These are phyloP conservation scores for Pterostichus madidus DNA, from an alignment of 2,888 invertebrate genomes.

Conservation along the genomic window DNA sequence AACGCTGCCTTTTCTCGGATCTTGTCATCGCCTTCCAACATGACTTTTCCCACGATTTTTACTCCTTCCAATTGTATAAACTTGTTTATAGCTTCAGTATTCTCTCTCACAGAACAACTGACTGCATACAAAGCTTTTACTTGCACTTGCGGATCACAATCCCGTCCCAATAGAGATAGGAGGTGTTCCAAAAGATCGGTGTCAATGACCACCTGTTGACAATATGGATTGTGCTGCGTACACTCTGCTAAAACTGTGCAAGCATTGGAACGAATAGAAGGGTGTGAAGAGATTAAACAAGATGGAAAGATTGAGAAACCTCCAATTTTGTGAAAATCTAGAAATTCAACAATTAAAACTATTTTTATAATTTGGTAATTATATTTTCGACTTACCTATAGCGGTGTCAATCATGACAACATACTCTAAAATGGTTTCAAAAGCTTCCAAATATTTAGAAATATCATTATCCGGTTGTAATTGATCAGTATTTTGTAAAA, in stretches of 20 bases:
- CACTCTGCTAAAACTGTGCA: slow-evolving; percentile 87
- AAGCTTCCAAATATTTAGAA: slow-evolving; percentile 81
- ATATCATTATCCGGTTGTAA: slow-evolving; percentile 79
- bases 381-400: slow-evolving; percentile 80
- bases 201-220: slow-evolving; percentile 86
- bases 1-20: slow-evolving; percentile 87
- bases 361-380: not conserved
- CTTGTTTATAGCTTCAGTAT: slow-evolving; percentile 80
- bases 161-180: slow-evolving; percentile 80
- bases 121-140: slow-evolving; percentile 88
- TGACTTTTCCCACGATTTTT: slow-evolving; percentile 80
- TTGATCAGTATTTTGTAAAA: slow-evolving; percentile 79
- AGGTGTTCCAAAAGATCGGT: slow-evolving; percentile 83
- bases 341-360: slow-evolving; percentile 18
- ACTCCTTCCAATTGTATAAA: slow-evolving; percentile 85
- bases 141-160: slow-evolving; percentile 80
- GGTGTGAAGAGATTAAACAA: slow-evolving; percentile 82
- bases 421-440: slow-evolving; percentile 84
- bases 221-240: slow-evolving; percentile 92
- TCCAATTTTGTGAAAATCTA: slow-evolving; percentile 91
- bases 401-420: slow-evolving; percentile 89
- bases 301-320: slow-evolving; percentile 87
- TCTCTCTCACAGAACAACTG: slow-evolving; percentile 81
- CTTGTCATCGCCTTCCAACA: slow-evolving; percentile 80
- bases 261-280: slow-evolving; percentile 82